Evolutionary conservation across 2,797 vertebrate species (phyloP), one percentile per base, ranked within the genome.

Genomic region (Pseudochirops corinnae): DNA sequence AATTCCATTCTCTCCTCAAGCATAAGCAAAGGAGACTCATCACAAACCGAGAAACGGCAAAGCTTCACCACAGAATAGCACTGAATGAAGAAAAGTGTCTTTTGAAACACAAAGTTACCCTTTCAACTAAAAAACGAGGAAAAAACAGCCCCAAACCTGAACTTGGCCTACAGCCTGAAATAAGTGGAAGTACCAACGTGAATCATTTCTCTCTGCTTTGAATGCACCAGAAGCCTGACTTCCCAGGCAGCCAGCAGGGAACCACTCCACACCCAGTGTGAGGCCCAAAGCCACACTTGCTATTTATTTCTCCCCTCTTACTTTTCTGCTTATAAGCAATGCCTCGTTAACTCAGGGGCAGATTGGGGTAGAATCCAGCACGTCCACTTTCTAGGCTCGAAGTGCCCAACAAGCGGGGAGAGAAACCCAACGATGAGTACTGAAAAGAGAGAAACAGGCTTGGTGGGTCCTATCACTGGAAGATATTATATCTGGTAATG

Each of bases 51-150:
- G 93, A 21, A 53, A 93, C 91, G 93, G 92, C 53, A 90, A 97
- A 93, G 67, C 94, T 96, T 97, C 50, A 33, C 95, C 94, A 57
- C 96, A 96, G 94, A 93, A 93, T 95, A 91, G 90, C 96, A 93
- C 93, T 82, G 95, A 93, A 94, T 92, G 93, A 95, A 97, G 96
- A 96, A 95, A 97, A 93, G 50, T 39, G 14, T 94, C 97, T 97
- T 97, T 94, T 58, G 93, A 96, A 96, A 97, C 94, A 98, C 97
- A 97, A 92, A 97, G 97, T 98, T 94, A 92, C 95, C 95, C 97
- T 97, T 98, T 98, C 96, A 97, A 94, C 91, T 94, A 94, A 94
- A 96, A 95, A 94, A 96, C 97, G 96, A 92, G 90, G 74, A 91
- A 74, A 55, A 91, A 96, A 58, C 95, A 96, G 95, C 91, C 95